These are phyloP conservation scores for Drosophila malerkotliana DNA, from an alignment of 1,140 invertebrate species.

Conservation along the genomic window DNA sequence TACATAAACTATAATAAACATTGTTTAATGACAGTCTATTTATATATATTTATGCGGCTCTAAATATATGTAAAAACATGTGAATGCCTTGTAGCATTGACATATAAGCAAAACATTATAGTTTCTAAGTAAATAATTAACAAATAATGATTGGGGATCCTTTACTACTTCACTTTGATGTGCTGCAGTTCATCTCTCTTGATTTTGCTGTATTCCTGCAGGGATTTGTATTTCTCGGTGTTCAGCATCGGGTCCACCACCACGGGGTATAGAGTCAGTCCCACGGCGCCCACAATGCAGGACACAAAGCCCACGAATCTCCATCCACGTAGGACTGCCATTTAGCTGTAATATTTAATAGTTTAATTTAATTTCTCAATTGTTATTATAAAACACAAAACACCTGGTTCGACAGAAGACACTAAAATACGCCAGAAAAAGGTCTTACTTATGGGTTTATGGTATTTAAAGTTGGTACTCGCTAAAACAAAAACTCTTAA, in stretches of 20 bases:
- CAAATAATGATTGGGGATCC: neutral
- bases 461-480: neutral
- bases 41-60: conserved; percentile 11
- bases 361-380: conserved; percentile 6
- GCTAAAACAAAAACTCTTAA: neutral
- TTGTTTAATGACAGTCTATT: neutral
- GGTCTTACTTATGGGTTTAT: neutral
- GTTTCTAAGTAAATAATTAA: conserved; percentile 5
- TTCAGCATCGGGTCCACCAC: conserved; percentile 88
- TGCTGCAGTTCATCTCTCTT: conserved; percentile 49
- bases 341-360: conserved; percentile 47
- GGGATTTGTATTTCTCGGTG: conserved; percentile 86
- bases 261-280: conserved; percentile 86
- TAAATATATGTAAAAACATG: conserved; percentile 13
- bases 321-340: conserved; percentile 85
- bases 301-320: conserved; percentile 86
- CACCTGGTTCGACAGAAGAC: conserved; percentile 43
- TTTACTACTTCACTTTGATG: conserved; percentile 22
- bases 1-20: neutral
- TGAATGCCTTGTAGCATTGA: neutral
- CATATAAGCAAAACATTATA: conserved; percentile 15
- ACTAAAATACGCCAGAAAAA: conserved; percentile 37
- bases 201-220: conserved; percentile 58
- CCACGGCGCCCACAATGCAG: conserved; percentile 86
- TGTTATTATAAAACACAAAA: conserved; percentile 60